Base-by-base conservation (phyloP, 2,113 vertebrate genomes). In the Siniperca knerii region DNA sequence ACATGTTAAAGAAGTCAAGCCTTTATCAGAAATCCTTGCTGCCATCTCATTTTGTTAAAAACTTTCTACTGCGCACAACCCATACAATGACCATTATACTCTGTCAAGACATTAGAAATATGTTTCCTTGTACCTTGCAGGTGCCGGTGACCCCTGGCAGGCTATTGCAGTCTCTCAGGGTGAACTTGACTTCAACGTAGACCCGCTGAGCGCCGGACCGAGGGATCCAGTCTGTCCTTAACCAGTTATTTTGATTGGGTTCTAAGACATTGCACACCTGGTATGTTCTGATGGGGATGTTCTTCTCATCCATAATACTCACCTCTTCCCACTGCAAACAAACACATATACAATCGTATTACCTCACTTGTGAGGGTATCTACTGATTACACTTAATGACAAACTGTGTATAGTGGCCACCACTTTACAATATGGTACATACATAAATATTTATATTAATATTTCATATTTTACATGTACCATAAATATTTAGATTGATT, bases 211-310 rank as follows among this genome's bases (percentile, higher is more conserved):
- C 98, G 42, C 97, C 98, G 25, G 97, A 97, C 0, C 98, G 96
- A 44, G 97, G 97, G 94, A 99, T 98, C 98, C 98, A 99, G 89
- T 99, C 98, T 85, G 98, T 99, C 95, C 98, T 96, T 84, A 99
- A 93, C 98, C 98, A 99, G 70, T 99, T 99, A 91, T 98, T 99
- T 90, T 99, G 98, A 85, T 95, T 99, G 84, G 98, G 95, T 73
- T 99, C 98, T 93, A 99, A 97, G 89, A 99, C 98, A 0, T 99
- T 99, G 93, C 98, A 99, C 85, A 99, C 98, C 90, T 99, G 98
- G 84, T 96, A 96, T 0, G 95, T 96, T 83, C 95, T 91, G 93
- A 96, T 96, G 66, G 95, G 95, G 29, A 95, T 95, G 86, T 96
- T 96, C 89, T 96, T 96, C 94, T 96, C 95, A 54, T 96, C 95